phyloP scores from a whole-genome alignment of 2,888 invertebrate species.

The Ophion obscuratus region DNA sequence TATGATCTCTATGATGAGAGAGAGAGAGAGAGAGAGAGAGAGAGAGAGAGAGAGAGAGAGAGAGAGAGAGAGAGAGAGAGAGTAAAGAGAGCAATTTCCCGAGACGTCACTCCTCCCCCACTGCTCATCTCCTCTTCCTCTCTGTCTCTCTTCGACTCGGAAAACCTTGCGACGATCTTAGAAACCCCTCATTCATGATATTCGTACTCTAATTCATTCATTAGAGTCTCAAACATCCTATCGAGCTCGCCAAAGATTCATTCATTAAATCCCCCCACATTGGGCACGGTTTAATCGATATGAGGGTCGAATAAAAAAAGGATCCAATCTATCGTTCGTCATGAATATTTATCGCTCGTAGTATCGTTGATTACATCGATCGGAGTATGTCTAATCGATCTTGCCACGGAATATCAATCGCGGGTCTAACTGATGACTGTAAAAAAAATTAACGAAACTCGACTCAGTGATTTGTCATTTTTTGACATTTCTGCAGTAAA shows the following conservation, averaged over 20 bases:
- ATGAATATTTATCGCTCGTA: neutral
- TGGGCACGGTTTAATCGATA: constrained; percentile 1
- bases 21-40: constrained; percentile 27
- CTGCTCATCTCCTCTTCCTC: constrained; percentile 63
- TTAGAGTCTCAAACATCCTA: constrained; percentile 38
- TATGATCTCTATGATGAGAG: constrained; percentile 12
- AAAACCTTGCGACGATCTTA: constrained; percentile 45
- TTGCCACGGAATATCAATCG: too few relatives aligned
- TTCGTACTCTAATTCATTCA: constrained; percentile 63
- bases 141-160: constrained; percentile 32
- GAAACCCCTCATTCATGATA: constrained; percentile 65
- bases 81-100: constrained; percentile 60
- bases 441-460: too few relatives aligned
- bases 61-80: constrained; percentile 28
- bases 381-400: too few relatives aligned
- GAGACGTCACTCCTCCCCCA: constrained; percentile 69
- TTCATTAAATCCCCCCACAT: constrained; percentile 37
- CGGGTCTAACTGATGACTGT: too few relatives aligned
- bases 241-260: constrained; percentile 47
- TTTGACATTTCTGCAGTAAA: too few relatives aligned
- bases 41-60: constrained; percentile 32
- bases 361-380: neutral
- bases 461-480: too few relatives aligned
- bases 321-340: neutral
- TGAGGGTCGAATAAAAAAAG: neutral